Conservation (phyloP, 2,113 vertebrate species). For the Polypterus bichir region DNA sequence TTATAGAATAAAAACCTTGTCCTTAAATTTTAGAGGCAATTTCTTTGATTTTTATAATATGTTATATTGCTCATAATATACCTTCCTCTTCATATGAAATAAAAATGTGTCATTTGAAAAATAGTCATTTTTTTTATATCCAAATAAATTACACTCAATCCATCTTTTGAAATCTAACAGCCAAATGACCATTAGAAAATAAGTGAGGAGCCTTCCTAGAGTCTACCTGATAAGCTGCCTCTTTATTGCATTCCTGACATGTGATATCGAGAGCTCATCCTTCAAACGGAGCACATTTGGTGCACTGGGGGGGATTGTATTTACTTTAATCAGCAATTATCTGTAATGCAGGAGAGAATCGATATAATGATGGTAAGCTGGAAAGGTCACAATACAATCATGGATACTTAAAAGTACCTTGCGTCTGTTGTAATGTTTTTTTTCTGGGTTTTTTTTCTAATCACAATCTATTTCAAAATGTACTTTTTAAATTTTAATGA, state of each 20-base stretch:
- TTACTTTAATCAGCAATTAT: slow-evolving; percentile 72
- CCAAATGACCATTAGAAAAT: no score
- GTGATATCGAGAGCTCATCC: slow-evolving; percentile 35
- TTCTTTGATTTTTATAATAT: no score
- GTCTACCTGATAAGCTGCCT: slow-evolving; percentile 28
- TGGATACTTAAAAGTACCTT: slow-evolving; percentile 32
- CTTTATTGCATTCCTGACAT: slow-evolving; percentile 41
- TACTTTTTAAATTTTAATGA: no score
- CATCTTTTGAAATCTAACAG: background rate
- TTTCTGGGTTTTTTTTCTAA: background rate
- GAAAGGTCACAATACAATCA: slow-evolving; percentile 53
- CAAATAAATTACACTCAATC: background rate
- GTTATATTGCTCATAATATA: no score
- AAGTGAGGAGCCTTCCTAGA: no score
- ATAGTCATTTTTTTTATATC: no score
- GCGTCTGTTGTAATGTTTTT: background rate
- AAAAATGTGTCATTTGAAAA: no score
- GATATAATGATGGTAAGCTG: slow-evolving; percentile 53
- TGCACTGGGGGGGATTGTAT: slow-evolving; percentile 67
- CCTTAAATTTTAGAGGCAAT: no score
- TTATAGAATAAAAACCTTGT: no score
- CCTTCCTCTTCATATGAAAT: no score
- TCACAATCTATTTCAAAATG: no score
- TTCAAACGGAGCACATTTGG: slow-evolving; percentile 40
- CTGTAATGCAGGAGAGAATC: slow-evolving; percentile 72